Conservation (phyloP, 2,888 invertebrate genomes). For the Agonopterix subpropinquella region DNA sequence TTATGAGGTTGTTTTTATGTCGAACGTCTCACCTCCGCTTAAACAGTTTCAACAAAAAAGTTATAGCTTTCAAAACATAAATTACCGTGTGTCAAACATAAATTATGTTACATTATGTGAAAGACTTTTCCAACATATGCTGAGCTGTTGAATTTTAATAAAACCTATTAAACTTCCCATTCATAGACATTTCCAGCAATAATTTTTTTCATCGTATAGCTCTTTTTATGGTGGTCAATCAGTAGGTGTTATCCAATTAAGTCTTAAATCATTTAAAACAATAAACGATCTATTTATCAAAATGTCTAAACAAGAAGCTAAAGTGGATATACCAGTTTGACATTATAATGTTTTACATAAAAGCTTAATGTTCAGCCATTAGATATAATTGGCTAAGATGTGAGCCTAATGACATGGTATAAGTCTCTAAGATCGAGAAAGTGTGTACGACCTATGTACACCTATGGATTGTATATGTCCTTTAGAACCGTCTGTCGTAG, state of each 20-base stretch:
- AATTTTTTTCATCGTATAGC: background rate
- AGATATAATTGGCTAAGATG: constrained; percentile 9
- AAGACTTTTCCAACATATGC: background rate
- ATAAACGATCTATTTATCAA: constrained; percentile 20
- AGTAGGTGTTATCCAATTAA: constrained; percentile 20
- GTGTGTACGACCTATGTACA: no score
- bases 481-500: no score
- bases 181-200: background rate
- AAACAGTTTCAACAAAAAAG: constrained; percentile 12
- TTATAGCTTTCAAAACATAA: constrained; percentile 11
- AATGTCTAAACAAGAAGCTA: constrained; percentile 10
- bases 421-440: no score
- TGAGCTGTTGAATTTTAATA: background rate
- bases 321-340: constrained; percentile 23
- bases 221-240: constrained; percentile 8
- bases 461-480: no score
- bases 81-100: constrained; percentile 12
- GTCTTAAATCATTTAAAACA: constrained; percentile 26
- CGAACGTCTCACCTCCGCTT: background rate
- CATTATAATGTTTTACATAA: constrained; percentile 38
- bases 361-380: constrained; percentile 41
- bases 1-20: no score
- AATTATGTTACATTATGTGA: constrained; percentile 9
- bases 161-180: background rate
- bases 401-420: background rate